Evolutionary conservation across 2,113 vertebrate species (phyloP).

Genomic region (Grallaria varia): DNA sequence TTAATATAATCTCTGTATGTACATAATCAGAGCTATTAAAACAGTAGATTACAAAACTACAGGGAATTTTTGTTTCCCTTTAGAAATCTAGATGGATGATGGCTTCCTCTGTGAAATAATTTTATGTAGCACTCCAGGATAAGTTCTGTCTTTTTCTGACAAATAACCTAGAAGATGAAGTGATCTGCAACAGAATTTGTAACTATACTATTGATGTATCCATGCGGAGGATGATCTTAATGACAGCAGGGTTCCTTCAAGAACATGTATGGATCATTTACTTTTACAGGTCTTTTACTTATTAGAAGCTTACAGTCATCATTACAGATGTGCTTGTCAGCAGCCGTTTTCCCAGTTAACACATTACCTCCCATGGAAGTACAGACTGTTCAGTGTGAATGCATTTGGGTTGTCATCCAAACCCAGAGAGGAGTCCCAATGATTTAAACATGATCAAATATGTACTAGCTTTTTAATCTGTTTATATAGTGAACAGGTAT

Average conservation of each 20-base stretch:
- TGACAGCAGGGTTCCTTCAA: constrained; percentile 31
- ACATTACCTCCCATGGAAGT: not conserved
- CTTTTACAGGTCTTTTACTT: constrained; percentile 23
- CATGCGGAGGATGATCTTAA: constrained; percentile 2
- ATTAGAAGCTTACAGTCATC: constrained; percentile 17
- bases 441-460: not conserved
- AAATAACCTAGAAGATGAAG: constrained; percentile 42
- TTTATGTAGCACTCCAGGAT: not conserved
- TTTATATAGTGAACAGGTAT: not conserved
- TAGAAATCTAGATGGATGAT: not conserved
- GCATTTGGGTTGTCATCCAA: not conserved
- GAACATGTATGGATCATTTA: constrained; percentile 21
- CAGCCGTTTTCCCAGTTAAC: constrained; percentile 31
- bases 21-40: not conserved
- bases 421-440: not conserved
- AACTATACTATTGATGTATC: constrained; percentile 39
- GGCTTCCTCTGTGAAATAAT: not conserved
- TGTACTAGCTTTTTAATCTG: not conserved
- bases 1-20: not conserved
- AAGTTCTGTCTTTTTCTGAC: constrained; percentile 12
- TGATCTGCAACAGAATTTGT: constrained; percentile 33
- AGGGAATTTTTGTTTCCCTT: not conserved
- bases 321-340: constrained; percentile 16
- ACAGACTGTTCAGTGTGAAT: not conserved
- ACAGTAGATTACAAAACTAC: not conserved